phyloP scores from a whole-genome alignment of 2,888 invertebrate species.

The Embidobia sp. region DNA sequence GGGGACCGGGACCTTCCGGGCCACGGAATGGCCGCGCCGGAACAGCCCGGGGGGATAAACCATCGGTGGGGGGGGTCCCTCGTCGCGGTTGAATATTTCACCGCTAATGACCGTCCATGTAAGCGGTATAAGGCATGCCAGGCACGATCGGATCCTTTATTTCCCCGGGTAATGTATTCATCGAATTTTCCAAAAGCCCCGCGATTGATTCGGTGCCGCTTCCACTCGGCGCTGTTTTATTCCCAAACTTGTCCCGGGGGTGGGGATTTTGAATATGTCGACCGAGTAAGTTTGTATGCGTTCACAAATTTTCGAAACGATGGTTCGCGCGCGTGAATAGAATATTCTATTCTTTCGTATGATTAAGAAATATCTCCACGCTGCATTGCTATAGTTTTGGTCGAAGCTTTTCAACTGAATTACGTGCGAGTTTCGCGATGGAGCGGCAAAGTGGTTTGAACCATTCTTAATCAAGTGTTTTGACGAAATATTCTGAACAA shows the following conservation, averaged over 20 bases:
- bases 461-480: too few species aligned
- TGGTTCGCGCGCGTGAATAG: conserved; percentile 10
- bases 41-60: conserved; percentile 28
- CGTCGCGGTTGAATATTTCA: conserved; percentile 35
- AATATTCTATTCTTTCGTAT: conserved; percentile 37
- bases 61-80: conserved; percentile 4
- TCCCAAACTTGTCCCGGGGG: conserved; percentile 4
- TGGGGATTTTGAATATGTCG: conserved; percentile 24
- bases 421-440: too few species aligned
- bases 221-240: conserved; percentile 5
- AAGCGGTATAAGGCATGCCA: conserved; percentile 25
- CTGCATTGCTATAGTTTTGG: too few species aligned
- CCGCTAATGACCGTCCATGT: conserved; percentile 5
- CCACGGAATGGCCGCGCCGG: conserved; percentile 40
- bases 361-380: conserved; percentile 1
- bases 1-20: conserved; percentile 52
- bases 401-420: too few species aligned
- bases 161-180: conserved; percentile 50
- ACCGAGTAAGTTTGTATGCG: conserved; percentile 2
- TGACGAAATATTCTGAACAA: too few species aligned
- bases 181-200: conserved; percentile 38
- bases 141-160: conserved; percentile 42
- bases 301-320: conserved; percentile 27
- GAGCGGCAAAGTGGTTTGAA: too few species aligned
- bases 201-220: conserved; percentile 47